Evolutionary conservation across 1,140 invertebrate species (phyloP).

Genomic region (Penaeus chinensis): DNA sequence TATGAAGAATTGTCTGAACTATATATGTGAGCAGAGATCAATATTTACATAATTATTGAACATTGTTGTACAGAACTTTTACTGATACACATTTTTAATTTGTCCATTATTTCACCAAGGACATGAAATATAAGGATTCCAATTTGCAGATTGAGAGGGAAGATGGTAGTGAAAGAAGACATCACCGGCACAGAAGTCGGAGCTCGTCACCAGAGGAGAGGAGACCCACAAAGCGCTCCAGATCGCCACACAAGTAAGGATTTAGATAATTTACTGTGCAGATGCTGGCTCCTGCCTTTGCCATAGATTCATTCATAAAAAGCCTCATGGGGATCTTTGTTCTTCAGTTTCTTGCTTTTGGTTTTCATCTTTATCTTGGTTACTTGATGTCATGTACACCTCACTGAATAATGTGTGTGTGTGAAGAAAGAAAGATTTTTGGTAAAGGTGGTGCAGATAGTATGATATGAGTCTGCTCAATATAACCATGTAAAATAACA

Average conservation of each 20-base stretch:
- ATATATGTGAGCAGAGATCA: not conserved
- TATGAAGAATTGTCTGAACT: not conserved
- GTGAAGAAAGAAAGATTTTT: not conserved
- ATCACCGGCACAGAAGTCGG: slow-evolving; percentile 46
- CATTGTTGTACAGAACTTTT: not conserved
- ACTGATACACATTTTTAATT: not conserved
- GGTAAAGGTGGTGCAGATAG: not conserved
- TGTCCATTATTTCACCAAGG: not conserved
- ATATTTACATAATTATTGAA: not conserved
- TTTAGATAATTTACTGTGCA: not conserved
- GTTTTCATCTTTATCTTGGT: not conserved
- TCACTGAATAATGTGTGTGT: too few relatives aligned
- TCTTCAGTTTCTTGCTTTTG: not conserved
- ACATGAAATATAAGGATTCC: slow-evolving; percentile 21
- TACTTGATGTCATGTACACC: not conserved
- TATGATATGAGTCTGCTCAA: too few relatives aligned
- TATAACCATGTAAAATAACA: too few relatives aligned
- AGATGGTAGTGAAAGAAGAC: slow-evolving; percentile 45
- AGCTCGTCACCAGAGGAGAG: slow-evolving; percentile 58
- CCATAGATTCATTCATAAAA: not conserved
- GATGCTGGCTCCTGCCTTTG: not conserved
- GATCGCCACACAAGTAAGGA: slow-evolving; percentile 61
- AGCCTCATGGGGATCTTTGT: not conserved
- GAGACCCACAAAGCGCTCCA: slow-evolving; percentile 56
- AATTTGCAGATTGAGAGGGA: slow-evolving; percentile 45